phyloP scores from a whole-genome alignment of 2,113 vertebrate species.

The Tinamus guttatus region DNA sequence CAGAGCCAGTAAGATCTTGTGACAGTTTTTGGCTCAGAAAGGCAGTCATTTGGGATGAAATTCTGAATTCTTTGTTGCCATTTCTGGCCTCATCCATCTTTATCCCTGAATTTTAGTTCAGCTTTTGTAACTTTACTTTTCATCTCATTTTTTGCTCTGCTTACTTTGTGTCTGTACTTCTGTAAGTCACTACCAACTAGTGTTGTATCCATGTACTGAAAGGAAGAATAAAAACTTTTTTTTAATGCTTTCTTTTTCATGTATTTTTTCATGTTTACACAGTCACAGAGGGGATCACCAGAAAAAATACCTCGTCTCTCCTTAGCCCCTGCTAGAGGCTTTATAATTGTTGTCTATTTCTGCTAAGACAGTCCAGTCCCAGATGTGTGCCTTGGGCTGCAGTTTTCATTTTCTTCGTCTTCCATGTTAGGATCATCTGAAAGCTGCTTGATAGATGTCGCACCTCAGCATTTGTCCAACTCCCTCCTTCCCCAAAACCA shows the following conservation, averaged over 20 bases:
- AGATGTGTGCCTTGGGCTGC: accelerated
- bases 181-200: not conserved
- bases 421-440: accelerated
- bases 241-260: not conserved
- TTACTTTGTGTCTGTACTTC: not conserved
- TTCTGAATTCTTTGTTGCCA: not conserved
- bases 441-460: accelerated
- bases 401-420: not conserved
- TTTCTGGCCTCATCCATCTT: not conserved
- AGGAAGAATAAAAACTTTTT: not conserved
- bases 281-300: not conserved
- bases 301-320: not conserved
- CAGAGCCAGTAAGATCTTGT: not conserved
- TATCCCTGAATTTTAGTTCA: not conserved
- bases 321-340: not conserved
- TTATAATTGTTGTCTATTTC: not conserved
- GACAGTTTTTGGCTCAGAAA: not conserved
- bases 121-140: not conserved
- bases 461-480: not conserved
- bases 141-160: not conserved
- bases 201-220: accelerated
- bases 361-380: not conserved
- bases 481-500: not conserved
- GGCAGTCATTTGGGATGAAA: not conserved
- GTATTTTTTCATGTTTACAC: not conserved